Base-by-base conservation (phyloP, 2,888 invertebrate genomes). In the Melikaiella ostensackeni region DNA sequence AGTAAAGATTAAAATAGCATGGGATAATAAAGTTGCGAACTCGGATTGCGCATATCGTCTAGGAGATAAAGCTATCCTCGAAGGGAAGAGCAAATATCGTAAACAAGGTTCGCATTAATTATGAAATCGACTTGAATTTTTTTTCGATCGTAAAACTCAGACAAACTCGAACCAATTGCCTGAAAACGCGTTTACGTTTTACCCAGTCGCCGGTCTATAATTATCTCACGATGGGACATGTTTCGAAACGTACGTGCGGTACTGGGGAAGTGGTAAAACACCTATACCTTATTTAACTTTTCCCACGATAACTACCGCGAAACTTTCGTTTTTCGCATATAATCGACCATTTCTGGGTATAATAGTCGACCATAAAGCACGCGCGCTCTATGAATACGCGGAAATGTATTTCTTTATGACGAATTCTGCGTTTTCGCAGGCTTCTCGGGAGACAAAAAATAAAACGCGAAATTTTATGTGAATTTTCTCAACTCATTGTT, bases 351-450 rank as follows among this genome's bases (percentile, higher is more conserved):
- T 59, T 50, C 70, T 70, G 50, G 62, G 38, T 61, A 70, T 78
- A 78, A 78, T 75, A 75, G 78, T 73, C 75, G 61, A 62, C 62
- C 75, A 55, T 78, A 78, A 78, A 78, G 75, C 77, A 75, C 75
- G 64, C 77, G 75, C 59, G n/a, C 50, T 70, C 70, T 50, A 59
- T 42, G n/a, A 38, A 42, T 74, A 74, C 74, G 55, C 74, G 59
- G 74, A 74, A 74, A 19, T 42, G 24, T 57, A 74, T 59, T 74
- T 74, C 35, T 59, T 74, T 35, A 57, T 27, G 57, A 35, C 59
- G 74, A 74, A 74, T 59, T 59, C 33, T 19, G 27, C 27, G 19
- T 19, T 46, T 46, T 70, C n/a, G 30, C 13, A 50, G 46, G 6
- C 9, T 70, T 70, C 50, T 9, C n/a, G 13, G 27, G 21, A 50